phyloP scores from a whole-genome alignment of 1,140 invertebrate species.

The Portunus trituberculatus region DNA sequence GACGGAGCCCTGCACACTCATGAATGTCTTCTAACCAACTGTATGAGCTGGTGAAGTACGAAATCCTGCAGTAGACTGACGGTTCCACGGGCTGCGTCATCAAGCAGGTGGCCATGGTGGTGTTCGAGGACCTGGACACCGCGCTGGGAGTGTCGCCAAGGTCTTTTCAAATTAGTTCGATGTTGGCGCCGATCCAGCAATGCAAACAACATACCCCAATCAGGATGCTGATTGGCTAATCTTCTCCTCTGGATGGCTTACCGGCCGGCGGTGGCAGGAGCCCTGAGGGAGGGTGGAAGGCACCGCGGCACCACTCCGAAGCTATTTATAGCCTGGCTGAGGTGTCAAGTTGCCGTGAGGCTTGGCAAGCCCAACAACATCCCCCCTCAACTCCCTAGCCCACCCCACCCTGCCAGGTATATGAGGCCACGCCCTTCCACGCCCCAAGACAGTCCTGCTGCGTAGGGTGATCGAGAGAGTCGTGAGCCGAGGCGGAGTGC shows the following conservation, averaged over 20 bases:
- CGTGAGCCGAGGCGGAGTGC: neutral
- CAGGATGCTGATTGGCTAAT: neutral
- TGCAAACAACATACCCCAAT: neutral
- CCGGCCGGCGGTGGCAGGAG: neutral
- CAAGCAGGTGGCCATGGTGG: no score
- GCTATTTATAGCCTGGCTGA: constrained; percentile 2
- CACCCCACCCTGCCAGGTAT: neutral
- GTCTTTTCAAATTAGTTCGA: neutral
- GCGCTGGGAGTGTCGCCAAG: neutral
- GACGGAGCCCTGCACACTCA: no score
- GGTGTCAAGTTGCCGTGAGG: constrained; percentile 24
- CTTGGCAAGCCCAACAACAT: neutral
- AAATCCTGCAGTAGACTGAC: no score
- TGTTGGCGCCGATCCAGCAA: neutral
- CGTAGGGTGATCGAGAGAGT: constrained; percentile 27
- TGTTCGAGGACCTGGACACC: no score
- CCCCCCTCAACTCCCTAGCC: neutral
- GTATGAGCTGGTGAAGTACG: no score
- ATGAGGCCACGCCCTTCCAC: constrained; percentile 35
- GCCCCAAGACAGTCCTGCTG: constrained; percentile 31
- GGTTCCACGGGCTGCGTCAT: no score
- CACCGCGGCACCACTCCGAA: neutral
- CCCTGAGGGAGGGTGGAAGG: constrained; percentile 2
- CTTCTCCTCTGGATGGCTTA: neutral
- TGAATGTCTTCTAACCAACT: no score